Percentiles rank a stretch among this genome's conserved stretches.
These are phyloP conservation scores for Mesorhabditis belari DNA, from an alignment of 2,888 invertebrate genomes.

Conservation along the genomic window DNA sequence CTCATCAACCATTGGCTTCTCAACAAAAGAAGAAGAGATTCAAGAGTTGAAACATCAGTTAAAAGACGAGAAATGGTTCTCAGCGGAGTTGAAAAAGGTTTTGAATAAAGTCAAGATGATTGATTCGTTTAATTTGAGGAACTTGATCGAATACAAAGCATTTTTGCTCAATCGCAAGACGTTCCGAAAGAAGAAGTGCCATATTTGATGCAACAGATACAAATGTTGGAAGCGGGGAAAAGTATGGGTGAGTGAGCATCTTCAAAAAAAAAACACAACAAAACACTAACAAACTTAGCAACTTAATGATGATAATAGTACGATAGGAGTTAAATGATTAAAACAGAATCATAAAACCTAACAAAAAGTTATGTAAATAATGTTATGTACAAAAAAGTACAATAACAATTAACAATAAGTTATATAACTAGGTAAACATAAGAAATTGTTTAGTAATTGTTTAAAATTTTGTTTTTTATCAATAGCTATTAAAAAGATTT, in stretches of 20 bases:
- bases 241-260: conserved; percentile 57
- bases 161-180: conserved; percentile 30
- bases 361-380: no score
- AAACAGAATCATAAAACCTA: no score
- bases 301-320: no score
- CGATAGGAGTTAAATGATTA: no score
- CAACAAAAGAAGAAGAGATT: conserved; percentile 17
- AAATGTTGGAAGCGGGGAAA: conserved; percentile 58
- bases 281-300: no score
- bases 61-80: conserved; percentile 52
- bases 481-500: not conserved
- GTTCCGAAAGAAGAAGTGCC: conserved; percentile 52
- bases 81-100: conserved; percentile 53
- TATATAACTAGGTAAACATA: not conserved
- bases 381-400: not conserved
- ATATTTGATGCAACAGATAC: conserved; percentile 55
- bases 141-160: conserved; percentile 52
- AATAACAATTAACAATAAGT: not conserved
- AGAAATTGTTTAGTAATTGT: not conserved
- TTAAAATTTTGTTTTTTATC: not conserved
- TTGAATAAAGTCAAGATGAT: not conserved
- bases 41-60: conserved; percentile 23
- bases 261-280: no score
- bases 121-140: conserved; percentile 54
- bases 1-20: conserved; percentile 5